phyloP scores from a whole-genome alignment of 1,140 invertebrate genomes.

The Protaetia brevitarsis region DNA sequence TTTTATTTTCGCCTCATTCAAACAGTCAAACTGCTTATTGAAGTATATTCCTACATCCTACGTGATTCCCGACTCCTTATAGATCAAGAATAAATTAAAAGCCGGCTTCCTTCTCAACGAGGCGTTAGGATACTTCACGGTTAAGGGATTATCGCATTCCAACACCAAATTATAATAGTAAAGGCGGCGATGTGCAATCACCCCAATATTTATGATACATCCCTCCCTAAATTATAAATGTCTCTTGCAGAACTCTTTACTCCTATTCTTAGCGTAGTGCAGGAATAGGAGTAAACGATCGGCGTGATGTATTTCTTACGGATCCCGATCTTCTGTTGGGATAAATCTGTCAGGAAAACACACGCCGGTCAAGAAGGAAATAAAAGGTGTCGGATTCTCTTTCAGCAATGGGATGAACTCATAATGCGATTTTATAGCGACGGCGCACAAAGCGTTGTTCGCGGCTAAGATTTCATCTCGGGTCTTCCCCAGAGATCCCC shows the following conservation, averaged over 20 bases:
- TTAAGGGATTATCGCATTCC: constrained; percentile 52
- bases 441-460: constrained; percentile 31
- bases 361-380: constrained; percentile 75
- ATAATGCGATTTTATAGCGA: constrained; percentile 28
- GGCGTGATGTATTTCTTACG: constrained; percentile 77
- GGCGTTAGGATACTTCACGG: constrained; percentile 54
- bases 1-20: constrained; percentile 46
- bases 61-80: constrained; percentile 65
- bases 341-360: constrained; percentile 81
- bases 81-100: constrained; percentile 83
- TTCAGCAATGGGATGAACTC: constrained; percentile 32
- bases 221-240: constrained; percentile 86
- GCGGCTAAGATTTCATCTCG: constrained; percentile 21
- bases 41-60: constrained; percentile 70
- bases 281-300: constrained; percentile 75
- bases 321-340: constrained; percentile 77
- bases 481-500: neutral
- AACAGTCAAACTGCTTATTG: constrained; percentile 69
- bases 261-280: constrained; percentile 74
- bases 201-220: constrained; percentile 86
- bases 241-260: constrained; percentile 73
- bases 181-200: constrained; percentile 75
- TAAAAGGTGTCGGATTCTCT: constrained; percentile 57
- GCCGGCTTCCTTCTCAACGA: constrained; percentile 77
- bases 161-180: constrained; percentile 85